Evolutionary conservation across 35 echinoderm and acorn worm genomes (phyloP), one percentile per base, ranked within the genome.

Genomic region (Patiria miniata): DNA sequence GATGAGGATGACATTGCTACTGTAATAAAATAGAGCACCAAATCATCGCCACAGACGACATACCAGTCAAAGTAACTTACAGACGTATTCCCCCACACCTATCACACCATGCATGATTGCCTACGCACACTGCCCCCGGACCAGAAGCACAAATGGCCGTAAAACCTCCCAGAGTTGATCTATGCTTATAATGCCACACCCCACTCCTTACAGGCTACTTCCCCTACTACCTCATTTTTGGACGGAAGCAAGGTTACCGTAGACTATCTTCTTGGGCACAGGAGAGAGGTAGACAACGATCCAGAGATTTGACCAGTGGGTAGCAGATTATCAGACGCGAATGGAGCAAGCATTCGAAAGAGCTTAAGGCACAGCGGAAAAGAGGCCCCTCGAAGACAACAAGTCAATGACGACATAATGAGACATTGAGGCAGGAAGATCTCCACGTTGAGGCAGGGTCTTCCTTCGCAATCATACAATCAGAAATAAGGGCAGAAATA

Each of bases 191-290:
- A 89, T 47, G 40, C 69, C 21, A 90, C 92, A 60, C 86, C 86
- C 3, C 91, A 93, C 68, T 77, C 86, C 16, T 78, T 86, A 93
- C 86, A 18, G 91, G 91, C 0, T 94, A 94, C 42, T 85, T 87
- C 1, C 92, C 92, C 10, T 79, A 79, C 78, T 90, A 89, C 39
- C 61, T 93, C 2, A 89, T 93, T 47, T 94, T 94, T 85, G 92
- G 87, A 2, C 53, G 8, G 87, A 90, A 21, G 87, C 87, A 10
- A 85, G 36, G 0, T 37, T 94, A 19, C 92, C 92, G 68, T 94
- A 15, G 92, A 94, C 34, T 87, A 89, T 47, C 18, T 85, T 0
- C 81, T 94, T 8, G 86, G 92, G 28, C 2, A 56, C 30, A 1
- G 28, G n/a, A 53, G 22, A 37, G 60, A 86, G 12, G 39, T 21